Evolutionary conservation across 2,888 invertebrate genomes (phyloP), one percentile per base, ranked within the genome.

Genomic region (Dynastes hyllus): DNA sequence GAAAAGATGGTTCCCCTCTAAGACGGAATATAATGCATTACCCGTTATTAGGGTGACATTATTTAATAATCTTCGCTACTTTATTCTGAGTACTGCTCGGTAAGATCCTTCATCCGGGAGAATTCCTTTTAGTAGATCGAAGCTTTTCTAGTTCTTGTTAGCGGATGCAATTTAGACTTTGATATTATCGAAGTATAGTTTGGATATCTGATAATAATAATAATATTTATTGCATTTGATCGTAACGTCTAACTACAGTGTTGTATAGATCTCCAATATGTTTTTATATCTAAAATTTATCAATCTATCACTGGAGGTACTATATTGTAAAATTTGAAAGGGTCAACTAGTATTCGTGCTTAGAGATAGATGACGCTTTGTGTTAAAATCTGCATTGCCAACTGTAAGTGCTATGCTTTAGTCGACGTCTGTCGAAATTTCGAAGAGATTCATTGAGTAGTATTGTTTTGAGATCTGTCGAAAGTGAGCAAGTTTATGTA

Each of bases 1-100:
- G 55, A 55, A 71, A 71, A 67, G 66, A 71, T 71, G 55, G 71
- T 71, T n/a, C 37, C 55, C 16, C 32, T 29, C 55, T n/a, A 71
- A 55, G 53, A 71, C 22, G 71, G 55, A 71, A 71, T 71, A 55
- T 71, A 71, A 71, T 32, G 71, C 53, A 55, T 71, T 71, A 71
- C 55, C 71, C 58, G 55, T 37, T 71, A 71, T 71, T 55, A 71
- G 55, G 71, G 71, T 55, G 71, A 58, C 71, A 37, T 58, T 71
- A 71, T 71, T 71, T 71, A 71, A 71, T 71, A 71, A 71, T 71
- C 55, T 55, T 1, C 22, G 8, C n/a, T n/a, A 45, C 22, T 67
- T 40, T 67, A 16, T 22, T 67, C 22, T 16, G 16, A 22, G 16
- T 22, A 16, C n/a, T 8, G 55, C 6, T 8, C 8, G 5, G 9